These are phyloP conservation scores for Yponomeuta evonymella DNA, from an alignment of 2,888 invertebrate genomes.

Conservation along the genomic window DNA sequence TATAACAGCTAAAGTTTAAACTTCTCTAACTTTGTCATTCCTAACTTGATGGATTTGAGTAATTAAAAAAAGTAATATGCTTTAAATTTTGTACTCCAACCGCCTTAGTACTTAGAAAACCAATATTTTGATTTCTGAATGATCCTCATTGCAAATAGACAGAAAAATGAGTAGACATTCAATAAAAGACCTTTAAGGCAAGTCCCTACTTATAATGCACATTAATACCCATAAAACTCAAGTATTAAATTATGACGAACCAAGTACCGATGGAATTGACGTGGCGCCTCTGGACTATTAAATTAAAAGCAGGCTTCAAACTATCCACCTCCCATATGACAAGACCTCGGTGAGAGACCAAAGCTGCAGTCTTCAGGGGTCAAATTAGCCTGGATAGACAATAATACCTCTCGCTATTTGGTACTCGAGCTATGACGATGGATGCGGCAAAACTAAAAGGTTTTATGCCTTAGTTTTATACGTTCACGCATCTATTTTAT, in stretches of 20 bases:
- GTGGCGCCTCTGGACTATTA: conserved; percentile 31
- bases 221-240: conserved; percentile 5
- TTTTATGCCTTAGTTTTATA: conserved; percentile 38
- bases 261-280: conserved; percentile 16
- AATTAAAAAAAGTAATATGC: too few relatives aligned
- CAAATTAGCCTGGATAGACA: conserved; percentile 26
- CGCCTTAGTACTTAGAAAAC: too few relatives aligned
- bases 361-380: conserved; percentile 18
- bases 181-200: too few relatives aligned
- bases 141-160: too few relatives aligned
- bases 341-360: conserved; percentile 22
- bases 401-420: conserved; percentile 33
- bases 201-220: neutral
- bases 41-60: too few relatives aligned
- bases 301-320: conserved; percentile 38
- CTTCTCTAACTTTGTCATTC: too few relatives aligned
- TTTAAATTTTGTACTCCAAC: too few relatives aligned
- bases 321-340: conserved; percentile 24
- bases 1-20: too few relatives aligned
- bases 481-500: conserved; percentile 30
- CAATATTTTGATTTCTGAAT: too few relatives aligned
- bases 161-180: too few relatives aligned
- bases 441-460: conserved; percentile 38
- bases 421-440: conserved; percentile 36
- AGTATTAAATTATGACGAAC: conserved; percentile 20